These are phyloP conservation scores for Abrostola tripartita DNA, from an alignment of 2,888 invertebrate genomes.

Conservation along the genomic window DNA sequence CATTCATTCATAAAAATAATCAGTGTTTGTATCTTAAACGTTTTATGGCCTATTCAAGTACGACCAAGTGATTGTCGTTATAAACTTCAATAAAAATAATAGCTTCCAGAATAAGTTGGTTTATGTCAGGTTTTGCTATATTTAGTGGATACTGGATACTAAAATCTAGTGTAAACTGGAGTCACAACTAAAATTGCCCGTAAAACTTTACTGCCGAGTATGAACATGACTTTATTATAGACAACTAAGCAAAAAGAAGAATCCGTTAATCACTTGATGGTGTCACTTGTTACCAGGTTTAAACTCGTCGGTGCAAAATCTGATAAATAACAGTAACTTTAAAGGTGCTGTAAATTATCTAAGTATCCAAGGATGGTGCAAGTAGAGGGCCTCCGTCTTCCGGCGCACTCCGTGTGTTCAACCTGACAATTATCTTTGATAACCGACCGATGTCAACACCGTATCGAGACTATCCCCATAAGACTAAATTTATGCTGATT, in stretches of 20 bases:
- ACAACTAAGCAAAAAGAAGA: not conserved
- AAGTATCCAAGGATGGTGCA: too few relatives aligned
- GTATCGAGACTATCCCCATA: too few relatives aligned
- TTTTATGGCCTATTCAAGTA: conserved; percentile 49
- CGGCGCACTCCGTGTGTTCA: too few relatives aligned
- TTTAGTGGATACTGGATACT: conserved; percentile 12
- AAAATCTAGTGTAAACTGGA: conserved; percentile 12
- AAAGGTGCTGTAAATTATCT: too few relatives aligned
- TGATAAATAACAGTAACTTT: too few relatives aligned
- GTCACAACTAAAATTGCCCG: not conserved
- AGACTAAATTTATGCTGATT: too few relatives aligned
- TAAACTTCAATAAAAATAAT: conserved; percentile 40
- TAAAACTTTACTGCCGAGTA: conserved; percentile 14
- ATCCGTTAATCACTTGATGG: conserved; percentile 17
- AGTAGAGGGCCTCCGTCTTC: too few relatives aligned
- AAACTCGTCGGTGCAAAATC: too few relatives aligned
- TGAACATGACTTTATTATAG: not conserved
- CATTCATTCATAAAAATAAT: conserved; percentile 57
- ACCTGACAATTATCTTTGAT: too few relatives aligned
- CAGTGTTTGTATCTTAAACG: conserved; percentile 46
- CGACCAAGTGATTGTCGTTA: conserved; percentile 33
- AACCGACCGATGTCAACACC: too few relatives aligned
- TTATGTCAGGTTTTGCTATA: conserved; percentile 28
- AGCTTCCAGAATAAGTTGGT: conserved; percentile 43
- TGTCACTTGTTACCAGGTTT: too few relatives aligned